Percentiles rank a stretch among this genome's conserved stretches.
These are phyloP conservation scores for Nycticebus coucang DNA, from an alignment of 2,113 vertebrate species.

Conservation along the genomic window DNA sequence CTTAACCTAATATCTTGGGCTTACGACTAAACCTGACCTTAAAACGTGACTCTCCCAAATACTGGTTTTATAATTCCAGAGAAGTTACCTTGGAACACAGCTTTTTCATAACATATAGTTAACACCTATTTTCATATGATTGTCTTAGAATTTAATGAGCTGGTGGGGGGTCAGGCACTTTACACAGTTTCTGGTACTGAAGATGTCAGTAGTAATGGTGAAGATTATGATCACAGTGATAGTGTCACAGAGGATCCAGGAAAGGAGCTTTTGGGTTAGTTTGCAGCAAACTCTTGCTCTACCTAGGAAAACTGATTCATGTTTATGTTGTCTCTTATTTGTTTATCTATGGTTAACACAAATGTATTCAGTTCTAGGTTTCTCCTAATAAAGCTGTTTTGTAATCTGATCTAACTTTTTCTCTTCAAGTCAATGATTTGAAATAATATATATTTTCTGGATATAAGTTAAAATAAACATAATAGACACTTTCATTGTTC, in stretches of 20 bases:
- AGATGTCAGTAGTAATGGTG: background rate
- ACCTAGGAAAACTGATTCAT: background rate
- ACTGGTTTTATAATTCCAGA: background rate
- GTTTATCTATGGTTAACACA: background rate
- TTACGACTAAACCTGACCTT: background rate
- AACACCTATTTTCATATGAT: background rate
- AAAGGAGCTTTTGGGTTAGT: background rate
- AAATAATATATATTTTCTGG: background rate
- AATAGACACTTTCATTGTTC: background rate
- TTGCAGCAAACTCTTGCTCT: background rate
- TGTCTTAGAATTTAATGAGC: background rate
- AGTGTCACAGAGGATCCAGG: background rate
- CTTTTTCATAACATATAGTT: background rate
- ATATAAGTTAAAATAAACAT: background rate
- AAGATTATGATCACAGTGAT: background rate
- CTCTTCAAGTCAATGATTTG: background rate
- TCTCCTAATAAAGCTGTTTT: background rate
- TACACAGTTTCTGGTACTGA: background rate
- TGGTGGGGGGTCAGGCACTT: background rate
- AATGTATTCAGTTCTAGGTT: background rate
- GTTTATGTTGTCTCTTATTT: background rate
- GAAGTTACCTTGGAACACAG: background rate
- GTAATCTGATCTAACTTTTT: background rate
- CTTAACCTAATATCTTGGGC: background rate
- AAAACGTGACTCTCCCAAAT: background rate